These are phyloP conservation scores for Chaetodon trifasciatus DNA, from an alignment of 2,797 vertebrate species.

Conservation along the genomic window DNA sequence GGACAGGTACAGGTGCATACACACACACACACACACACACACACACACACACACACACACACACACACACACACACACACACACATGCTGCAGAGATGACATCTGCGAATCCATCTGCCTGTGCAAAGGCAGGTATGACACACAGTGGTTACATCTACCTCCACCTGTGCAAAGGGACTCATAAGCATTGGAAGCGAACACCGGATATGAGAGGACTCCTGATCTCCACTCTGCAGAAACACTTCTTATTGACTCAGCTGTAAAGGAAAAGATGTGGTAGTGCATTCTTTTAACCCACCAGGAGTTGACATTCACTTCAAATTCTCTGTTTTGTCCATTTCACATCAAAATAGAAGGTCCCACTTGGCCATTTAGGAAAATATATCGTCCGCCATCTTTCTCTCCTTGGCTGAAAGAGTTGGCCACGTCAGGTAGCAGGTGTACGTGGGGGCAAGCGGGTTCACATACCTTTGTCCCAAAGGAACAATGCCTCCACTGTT, in stretches of 20 bases:
- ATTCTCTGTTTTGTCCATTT: slow-evolving; percentile 73
- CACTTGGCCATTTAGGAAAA: slow-evolving; percentile 62
- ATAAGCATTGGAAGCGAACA: slow-evolving; percentile 24
- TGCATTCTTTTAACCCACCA: slow-evolving; percentile 53
- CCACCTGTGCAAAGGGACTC: slow-evolving; percentile 29
- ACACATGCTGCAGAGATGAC: background rate
- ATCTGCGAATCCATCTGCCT: background rate
- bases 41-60: background rate
- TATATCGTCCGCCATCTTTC: slow-evolving; percentile 47
- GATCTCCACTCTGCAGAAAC: slow-evolving; percentile 51
- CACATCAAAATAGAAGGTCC: slow-evolving; percentile 60
- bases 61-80: background rate
- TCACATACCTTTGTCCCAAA: slow-evolving; percentile 78
- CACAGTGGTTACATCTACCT: slow-evolving; percentile 12
- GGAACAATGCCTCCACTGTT: slow-evolving; percentile 77
- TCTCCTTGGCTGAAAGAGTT: slow-evolving; percentile 60
- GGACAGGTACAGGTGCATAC: slow-evolving; percentile 84
- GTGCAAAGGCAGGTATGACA: background rate
- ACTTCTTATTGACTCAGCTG: slow-evolving; percentile 59
- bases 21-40: background rate
- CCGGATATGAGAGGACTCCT: slow-evolving; percentile 31
- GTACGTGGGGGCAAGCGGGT: slow-evolving; percentile 65
- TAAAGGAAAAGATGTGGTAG: slow-evolving; percentile 58
- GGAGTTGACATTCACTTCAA: slow-evolving; percentile 51
- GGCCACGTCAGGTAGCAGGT: slow-evolving; percentile 78